These are phyloP conservation scores for Oceanites oceanicus DNA, from an alignment of 2,113 vertebrate species.

Conservation along the genomic window DNA sequence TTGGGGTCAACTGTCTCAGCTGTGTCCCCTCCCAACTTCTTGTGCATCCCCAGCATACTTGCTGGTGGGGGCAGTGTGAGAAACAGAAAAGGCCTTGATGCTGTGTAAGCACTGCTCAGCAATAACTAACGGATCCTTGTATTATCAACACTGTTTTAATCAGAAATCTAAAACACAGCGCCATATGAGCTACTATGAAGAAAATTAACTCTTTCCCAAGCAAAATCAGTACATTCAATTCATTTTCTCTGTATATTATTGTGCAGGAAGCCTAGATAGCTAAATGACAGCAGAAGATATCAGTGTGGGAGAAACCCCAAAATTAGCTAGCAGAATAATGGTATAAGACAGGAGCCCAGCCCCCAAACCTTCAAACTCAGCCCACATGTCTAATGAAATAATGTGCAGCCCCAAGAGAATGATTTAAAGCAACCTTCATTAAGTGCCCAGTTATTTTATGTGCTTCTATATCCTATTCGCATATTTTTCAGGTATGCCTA, in stretches of 20 bases:
- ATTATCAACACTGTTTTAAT: not conserved
- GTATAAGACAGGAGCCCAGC: not conserved
- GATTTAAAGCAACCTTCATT: not conserved
- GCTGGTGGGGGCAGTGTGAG: not conserved
- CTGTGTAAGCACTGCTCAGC: not conserved
- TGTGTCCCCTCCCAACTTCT: not conserved
- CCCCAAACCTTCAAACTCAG: not conserved
- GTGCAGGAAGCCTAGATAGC: not conserved
- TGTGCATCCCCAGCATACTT: not conserved
- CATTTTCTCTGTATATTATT: not conserved
- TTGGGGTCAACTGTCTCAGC: not conserved
- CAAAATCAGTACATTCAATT: not conserved
- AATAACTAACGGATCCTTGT: not conserved
- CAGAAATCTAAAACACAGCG: not conserved
- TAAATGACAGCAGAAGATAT: not conserved
- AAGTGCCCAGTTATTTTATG: not conserved
- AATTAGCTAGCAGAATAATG: not conserved
- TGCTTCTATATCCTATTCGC: not conserved
- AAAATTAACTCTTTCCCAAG: not conserved
- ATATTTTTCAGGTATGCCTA: not conserved
- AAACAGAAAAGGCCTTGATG: not conserved
- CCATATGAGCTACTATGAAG: not conserved
- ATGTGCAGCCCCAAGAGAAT: not conserved
- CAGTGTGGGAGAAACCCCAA: not conserved
- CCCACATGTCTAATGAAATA: not conserved